Evolutionary conservation across 2,113 vertebrate species (phyloP), one percentile per base, ranked within the genome.

Genomic region (Maylandia zebra): DNA sequence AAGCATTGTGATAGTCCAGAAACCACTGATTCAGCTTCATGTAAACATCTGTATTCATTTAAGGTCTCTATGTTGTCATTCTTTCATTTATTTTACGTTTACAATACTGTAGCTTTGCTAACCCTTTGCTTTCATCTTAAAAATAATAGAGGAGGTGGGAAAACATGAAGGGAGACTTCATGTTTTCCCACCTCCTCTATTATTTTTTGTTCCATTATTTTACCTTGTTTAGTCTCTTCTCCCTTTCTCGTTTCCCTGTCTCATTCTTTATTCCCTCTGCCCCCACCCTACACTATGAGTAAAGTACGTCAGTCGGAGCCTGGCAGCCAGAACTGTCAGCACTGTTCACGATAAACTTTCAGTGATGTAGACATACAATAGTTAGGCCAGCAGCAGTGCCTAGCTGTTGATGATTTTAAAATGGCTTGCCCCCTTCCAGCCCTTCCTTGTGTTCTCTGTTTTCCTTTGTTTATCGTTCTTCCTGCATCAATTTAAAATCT

Each of bases 321-420:
- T 93, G 76, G 88, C 91, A 93, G 95, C 94, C 95, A 95, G 64
- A 92, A 86, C 92, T 96, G 95, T 97, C 96, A 96, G 85, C 93
- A 89, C 76, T 79, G 87, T 83, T 96, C 92, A 95, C 84, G 82
- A 79, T 95, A 95, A 95, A 95, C 94, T 94, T 96, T 96, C 89
- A 76, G 83, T 95, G 92, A 96, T 91, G 95, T 84, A 94, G 95
- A 93, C 95, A 94, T 95, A 94, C 91, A 91, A 95, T 92, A 90
- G 92, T 91, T 93, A 88, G 91, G 93, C 92, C 95, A 94, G 90
- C 92, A 95, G 95, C 95, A 84, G 86, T 36, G 80, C 82, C 83
- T 83, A n/a, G 45, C 45, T 86, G 45, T 86, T 86, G 66, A 86
- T 90, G 24, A 90, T 86, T 88, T 56, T 90, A 86, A 85, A 82